phyloP scores from a whole-genome alignment of 2,113 vertebrate species.

The Corythaeola cristata region DNA sequence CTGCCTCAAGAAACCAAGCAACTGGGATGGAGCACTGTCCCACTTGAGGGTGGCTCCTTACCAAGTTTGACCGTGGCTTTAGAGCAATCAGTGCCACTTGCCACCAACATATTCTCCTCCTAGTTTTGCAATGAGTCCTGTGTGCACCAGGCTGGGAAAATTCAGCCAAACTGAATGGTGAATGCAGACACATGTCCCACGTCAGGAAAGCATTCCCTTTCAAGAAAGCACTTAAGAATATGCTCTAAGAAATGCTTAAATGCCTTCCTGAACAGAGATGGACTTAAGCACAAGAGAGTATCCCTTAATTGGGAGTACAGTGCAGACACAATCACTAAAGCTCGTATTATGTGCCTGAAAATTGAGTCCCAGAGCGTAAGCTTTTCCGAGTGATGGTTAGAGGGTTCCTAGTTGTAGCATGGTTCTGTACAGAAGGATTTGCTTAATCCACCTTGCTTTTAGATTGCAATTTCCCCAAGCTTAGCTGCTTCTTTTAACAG shows the following conservation, averaged over 20 bases:
- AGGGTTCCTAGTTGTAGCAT: conserved; percentile 60
- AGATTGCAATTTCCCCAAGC: conserved; percentile 69
- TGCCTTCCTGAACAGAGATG: conserved; percentile 58
- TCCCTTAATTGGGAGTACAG: conserved; percentile 45
- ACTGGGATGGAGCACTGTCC: background rate
- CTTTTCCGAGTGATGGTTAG: conserved; percentile 56
- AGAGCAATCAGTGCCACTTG: background rate
- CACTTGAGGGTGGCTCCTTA: background rate
- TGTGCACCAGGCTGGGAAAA: background rate
- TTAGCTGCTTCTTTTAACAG: conserved; percentile 67
- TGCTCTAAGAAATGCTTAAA: conserved; percentile 49
- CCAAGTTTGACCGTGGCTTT: background rate
- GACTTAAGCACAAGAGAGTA: conserved; percentile 51
- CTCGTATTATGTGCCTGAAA: conserved; percentile 58
- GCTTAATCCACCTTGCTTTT: conserved; percentile 69
- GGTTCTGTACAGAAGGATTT: conserved; percentile 70
- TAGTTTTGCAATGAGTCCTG: background rate
- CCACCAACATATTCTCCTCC: background rate
- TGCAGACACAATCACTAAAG: conserved; percentile 59
- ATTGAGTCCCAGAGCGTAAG: conserved; percentile 54
- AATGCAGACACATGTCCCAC: background rate
- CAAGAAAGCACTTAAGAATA: conserved; percentile 22
- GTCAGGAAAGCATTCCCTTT: background rate
- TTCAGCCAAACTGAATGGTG: background rate
- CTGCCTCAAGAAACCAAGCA: background rate